A percentile compares a stretch with the other conserved stretches of the same genome.
These are phyloP conservation scores for Paracentrotus lividus DNA, from an alignment of 53 echinoderm and acorn worm species.

Conservation along the genomic window DNA sequence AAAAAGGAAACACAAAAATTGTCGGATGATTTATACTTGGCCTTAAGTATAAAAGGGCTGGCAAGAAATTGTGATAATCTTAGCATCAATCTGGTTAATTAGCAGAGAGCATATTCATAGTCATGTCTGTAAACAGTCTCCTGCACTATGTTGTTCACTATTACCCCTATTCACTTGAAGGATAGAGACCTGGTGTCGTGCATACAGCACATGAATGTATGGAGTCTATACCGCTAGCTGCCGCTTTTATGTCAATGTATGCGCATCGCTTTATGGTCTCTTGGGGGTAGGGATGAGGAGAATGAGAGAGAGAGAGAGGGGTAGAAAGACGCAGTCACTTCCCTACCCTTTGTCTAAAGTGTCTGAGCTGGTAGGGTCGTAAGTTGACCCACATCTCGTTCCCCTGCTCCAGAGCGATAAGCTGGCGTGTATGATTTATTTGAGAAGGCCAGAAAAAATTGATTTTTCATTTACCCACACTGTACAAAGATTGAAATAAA, in stretches of 20 bases:
- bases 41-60: background rate
- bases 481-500: too few species aligned
- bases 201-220: constrained; percentile 15
- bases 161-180: background rate
- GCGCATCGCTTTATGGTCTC: constrained; percentile 28
- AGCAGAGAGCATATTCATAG: background rate
- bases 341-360: constrained; percentile 44
- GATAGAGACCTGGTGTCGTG: background rate
- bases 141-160: background rate
- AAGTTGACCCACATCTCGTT: constrained; percentile 46
- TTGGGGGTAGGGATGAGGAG: background rate
- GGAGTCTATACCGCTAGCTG: constrained; percentile 1
- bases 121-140: background rate
- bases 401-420: background rate
- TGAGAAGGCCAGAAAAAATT: too few species aligned
- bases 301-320: background rate
- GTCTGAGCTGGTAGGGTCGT: constrained; percentile 48
- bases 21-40: background rate
- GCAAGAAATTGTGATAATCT: background rate
- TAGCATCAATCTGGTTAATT: background rate
- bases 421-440: too few species aligned
- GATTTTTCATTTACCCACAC: too few species aligned
- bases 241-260: constrained; percentile 10
- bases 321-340: background rate
- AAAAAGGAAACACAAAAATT: background rate